phyloP scores from a whole-genome alignment of 2,888 invertebrate genomes.

The Pseudococcus jackbeardsleyi region DNA sequence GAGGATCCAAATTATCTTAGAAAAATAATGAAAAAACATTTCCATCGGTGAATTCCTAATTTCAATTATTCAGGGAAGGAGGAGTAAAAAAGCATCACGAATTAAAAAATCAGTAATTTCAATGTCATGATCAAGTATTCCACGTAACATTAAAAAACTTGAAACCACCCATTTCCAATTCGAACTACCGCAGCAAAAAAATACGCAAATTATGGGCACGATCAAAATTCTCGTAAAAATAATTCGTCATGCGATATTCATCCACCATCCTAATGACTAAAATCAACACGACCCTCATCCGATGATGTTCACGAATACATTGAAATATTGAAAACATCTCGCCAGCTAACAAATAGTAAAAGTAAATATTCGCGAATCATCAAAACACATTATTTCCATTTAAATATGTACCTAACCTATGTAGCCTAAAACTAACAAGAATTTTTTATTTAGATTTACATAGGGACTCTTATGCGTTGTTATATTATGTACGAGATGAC shows the following conservation, averaged over 20 bases:
- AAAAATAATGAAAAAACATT: no score
- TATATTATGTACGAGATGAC: not conserved
- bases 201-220: not conserved
- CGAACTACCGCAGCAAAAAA: not conserved
- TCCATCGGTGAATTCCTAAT: no score
- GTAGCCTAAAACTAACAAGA: not conserved
- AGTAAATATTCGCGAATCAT: constrained; percentile 17
- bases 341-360: not conserved
- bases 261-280: constrained; percentile 15
- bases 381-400: constrained; percentile 20
- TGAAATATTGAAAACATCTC: not conserved
- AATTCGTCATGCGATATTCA: constrained; percentile 7
- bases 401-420: not conserved
- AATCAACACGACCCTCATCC: not conserved
- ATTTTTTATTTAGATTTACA: constrained; percentile 5
- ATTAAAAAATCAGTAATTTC: no score
- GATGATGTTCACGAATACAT: not conserved
- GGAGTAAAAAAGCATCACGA: no score
- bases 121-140: no score
- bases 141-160: not conserved
- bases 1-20: no score
- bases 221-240: not conserved
- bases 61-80: no score
- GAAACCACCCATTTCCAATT: not conserved
- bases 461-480: not conserved